Base-by-base conservation (phyloP, 1,140 invertebrate genomes). In the Notospermus geniculatus region DNA sequence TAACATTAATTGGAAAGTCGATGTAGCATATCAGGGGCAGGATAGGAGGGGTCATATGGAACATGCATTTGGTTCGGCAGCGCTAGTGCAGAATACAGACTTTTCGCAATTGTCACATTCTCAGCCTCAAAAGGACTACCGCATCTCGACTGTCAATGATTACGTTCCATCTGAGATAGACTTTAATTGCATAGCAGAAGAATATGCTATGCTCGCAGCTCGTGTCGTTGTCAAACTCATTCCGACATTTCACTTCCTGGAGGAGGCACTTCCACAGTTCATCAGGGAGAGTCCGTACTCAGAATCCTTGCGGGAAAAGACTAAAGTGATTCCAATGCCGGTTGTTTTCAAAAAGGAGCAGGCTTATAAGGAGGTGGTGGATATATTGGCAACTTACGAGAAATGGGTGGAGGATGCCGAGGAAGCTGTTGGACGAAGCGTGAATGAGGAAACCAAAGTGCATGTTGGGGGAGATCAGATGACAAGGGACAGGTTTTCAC, bases 51-150 rank as follows among this genome's bases (percentile, higher is more conserved):
- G 15, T 11, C 27, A 65, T 15, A 58, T 65, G 25, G 23, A 62
- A 17, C 64, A 65, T 62, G 63, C 53, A 9, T 65, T 65, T 52
- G 60, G 55, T 19, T 62, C 64, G 9, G 57, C 60, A 25, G 46
- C 54, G 15, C 53, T n/a, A n/a, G n/a, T n/a, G n/a, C n/a, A n/a
- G n/a, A n/a, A n/a, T n/a, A n/a, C n/a, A n/a, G n/a, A n/a, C n/a
- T n/a, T n/a, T n/a, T n/a, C n/a, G n/a, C n/a, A n/a, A n/a, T n/a
- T n/a, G n/a, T n/a, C n/a, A n/a, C n/a, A n/a, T n/a, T n/a, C n/a
- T n/a, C n/a, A n/a, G n/a, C n/a, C n/a, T n/a, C n/a, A n/a, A n/a
- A n/a, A n/a, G n/a, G n/a, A n/a, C n/a, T n/a, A n/a, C n/a, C n/a
- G n/a, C n/a, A n/a, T n/a, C n/a, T n/a, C n/a, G n/a, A n/a, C n/a